Conservation (phyloP, 2,797 vertebrate genomes). For the Enteromius afrohamiltoni region DNA sequence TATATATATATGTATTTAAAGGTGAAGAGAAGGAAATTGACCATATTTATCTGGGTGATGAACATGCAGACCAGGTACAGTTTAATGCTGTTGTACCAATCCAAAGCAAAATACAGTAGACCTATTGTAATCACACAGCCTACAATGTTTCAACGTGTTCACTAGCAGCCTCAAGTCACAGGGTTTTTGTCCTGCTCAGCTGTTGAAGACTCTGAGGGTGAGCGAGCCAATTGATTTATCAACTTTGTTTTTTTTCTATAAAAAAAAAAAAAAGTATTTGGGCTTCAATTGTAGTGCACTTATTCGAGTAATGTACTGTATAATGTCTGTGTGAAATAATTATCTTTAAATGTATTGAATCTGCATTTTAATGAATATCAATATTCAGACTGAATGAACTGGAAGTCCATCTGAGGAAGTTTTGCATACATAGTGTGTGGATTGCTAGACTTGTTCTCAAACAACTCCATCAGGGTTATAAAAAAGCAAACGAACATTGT, state of each 20-base stretch:
- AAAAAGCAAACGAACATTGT: not conserved
- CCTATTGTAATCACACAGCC: not conserved
- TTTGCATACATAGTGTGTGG: not conserved
- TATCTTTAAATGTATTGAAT: not conserved
- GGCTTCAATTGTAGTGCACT: not conserved
- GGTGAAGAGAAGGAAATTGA: not conserved
- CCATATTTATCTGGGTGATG: not conserved
- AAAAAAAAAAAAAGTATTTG: not conserved
- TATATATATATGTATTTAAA: not conserved
- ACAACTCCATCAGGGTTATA: not conserved
- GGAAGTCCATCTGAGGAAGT: not conserved
- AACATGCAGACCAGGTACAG: constrained; percentile 45
- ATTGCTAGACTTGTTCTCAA: not conserved
- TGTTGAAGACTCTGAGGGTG: constrained; percentile 35
- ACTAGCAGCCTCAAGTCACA: constrained; percentile 39
- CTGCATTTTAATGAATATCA: not conserved
- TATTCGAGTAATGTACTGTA: not conserved
- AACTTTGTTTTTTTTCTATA: not conserved
- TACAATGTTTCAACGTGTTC: not conserved
- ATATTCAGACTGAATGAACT: not conserved
- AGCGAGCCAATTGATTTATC: constrained; percentile 20
- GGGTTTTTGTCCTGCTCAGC: not conserved
- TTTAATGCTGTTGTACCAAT: not conserved
- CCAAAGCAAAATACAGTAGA: not conserved
- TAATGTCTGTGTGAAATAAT: not conserved